These are phyloP conservation scores for Acleris literana DNA, from an alignment of 2,888 invertebrate genomes.

Conservation along the genomic window DNA sequence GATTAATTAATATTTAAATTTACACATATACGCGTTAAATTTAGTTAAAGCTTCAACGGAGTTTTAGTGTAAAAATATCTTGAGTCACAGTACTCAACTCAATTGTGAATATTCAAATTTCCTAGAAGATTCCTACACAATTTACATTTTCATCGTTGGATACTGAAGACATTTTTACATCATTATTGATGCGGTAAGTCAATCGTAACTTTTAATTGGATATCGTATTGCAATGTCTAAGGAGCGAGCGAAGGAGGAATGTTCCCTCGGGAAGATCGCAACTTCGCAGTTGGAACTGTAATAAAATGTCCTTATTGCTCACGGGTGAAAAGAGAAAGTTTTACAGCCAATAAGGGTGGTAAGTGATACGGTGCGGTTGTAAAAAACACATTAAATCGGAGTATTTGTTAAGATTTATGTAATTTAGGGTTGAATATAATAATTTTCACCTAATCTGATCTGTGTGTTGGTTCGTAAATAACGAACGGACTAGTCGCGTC, in stretches of 20 bases:
- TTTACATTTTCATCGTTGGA: slow-evolving; percentile 10
- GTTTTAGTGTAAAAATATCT: no score
- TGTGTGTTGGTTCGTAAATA: slow-evolving; percentile 13
- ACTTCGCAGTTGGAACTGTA: slow-evolving; percentile 1
- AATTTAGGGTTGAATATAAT: background rate
- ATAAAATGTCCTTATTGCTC: slow-evolving; percentile 3
- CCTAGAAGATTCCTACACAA: background rate
- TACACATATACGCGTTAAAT: background rate
- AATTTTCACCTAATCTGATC: slow-evolving; percentile 9
- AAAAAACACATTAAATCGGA: background rate
- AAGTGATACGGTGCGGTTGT: background rate
- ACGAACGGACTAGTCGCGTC: slow-evolving; percentile 13
- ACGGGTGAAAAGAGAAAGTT: background rate
- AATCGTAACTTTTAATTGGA: slow-evolving; percentile 30
- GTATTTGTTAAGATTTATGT: background rate
- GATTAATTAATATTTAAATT: background rate
- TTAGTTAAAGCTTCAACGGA: background rate
- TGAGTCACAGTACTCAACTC: no score
- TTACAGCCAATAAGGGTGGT: background rate
- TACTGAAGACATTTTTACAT: slow-evolving; percentile 1
- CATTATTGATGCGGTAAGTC: slow-evolving; percentile 25
- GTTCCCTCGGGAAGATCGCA: background rate
- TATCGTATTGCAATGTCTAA: slow-evolving; percentile 10
- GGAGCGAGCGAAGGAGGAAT: background rate
- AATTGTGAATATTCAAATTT: background rate